Evolutionary conservation across 2,113 vertebrate species (phyloP), one percentile per base, ranked within the genome.

Genomic region (Meleagris gallopavo): DNA sequence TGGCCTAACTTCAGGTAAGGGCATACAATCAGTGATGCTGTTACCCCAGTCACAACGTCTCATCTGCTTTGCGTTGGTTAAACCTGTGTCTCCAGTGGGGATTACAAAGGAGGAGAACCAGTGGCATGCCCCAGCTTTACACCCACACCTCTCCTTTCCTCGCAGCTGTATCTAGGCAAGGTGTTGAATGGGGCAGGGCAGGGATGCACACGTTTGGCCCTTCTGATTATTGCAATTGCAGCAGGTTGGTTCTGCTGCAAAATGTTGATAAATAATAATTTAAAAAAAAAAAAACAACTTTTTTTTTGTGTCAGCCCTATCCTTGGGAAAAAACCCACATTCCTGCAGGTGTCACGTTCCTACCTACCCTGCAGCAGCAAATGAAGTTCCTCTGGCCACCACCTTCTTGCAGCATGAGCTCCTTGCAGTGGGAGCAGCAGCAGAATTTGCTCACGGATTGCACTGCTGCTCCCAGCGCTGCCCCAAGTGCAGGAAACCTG

Each of bases 201-300:
- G 52, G 52, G 15, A 2, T 54, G 13, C 1, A 0, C 52, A 30
- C 10, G n/a, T 7, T 69, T 71, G 86, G 52, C 48, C 73, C 20
- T 88, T 95, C 76, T 73, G 80, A 77, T 95, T 45, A 54, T 41
- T 93, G 86, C 72, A 21, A 73, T 62, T 71, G 46, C 48, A 88
- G 62, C 27, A 40, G 32, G 36, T 86, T 94, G 69, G 50, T 86
- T 78, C 50, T 78, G 46, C 72, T 88, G 65, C 27, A 83, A 64
- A 65, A 40, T 65, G 61, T 86, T 93, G 65, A 76, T 83, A 46
- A 16, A 43, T 54, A 17, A 30, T 50, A 50, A 30, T 32, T 29
- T 15, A 27, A 8, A 15, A 45, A 32, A 55, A n/a, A 54, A 58
- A 29, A 65, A 43, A 43, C 6, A 15, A 43, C 41, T 15, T 43